Conservation (phyloP, 2,797 vertebrate genomes). For the Sciurus carolinensis region DNA sequence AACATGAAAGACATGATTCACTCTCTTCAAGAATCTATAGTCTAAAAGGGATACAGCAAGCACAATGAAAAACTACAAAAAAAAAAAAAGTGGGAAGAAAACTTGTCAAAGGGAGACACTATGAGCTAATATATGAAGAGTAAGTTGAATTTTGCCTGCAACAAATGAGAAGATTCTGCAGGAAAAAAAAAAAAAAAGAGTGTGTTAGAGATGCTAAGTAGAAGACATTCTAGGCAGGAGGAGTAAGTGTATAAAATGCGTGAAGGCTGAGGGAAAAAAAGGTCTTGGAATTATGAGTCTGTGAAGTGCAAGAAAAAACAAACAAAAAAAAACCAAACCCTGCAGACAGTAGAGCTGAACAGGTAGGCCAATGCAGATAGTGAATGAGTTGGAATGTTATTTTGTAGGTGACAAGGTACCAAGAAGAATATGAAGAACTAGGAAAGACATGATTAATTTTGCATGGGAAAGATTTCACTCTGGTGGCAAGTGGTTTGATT, state of each 20-base stretch:
- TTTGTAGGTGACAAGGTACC: not conserved
- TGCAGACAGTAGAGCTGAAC: not conserved
- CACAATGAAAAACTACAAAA: not conserved
- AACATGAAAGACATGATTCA: not conserved
- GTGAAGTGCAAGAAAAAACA: not conserved
- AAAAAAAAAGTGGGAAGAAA: not conserved
- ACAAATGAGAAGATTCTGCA: conserved; percentile 41
- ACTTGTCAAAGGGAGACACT: not conserved
- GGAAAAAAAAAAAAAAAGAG: not conserved
- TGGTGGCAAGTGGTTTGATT: not conserved
- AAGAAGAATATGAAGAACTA: not conserved
- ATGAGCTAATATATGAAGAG: not conserved
- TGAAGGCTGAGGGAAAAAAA: not conserved
- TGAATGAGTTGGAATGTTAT: not conserved
- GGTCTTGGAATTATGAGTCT: not conserved
- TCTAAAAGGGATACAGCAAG: not conserved
- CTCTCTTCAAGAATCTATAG: not conserved
- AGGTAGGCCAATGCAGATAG: not conserved
- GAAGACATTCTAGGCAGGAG: conserved; percentile 31
- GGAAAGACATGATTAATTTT: not conserved
- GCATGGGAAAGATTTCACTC: not conserved
- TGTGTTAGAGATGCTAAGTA: not conserved
- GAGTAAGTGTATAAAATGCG: not conserved
- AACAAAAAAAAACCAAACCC: no score
- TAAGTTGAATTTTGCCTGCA: not conserved